Conservation (phyloP, 2,888 invertebrate genomes). For the Stenurella melanura region DNA sequence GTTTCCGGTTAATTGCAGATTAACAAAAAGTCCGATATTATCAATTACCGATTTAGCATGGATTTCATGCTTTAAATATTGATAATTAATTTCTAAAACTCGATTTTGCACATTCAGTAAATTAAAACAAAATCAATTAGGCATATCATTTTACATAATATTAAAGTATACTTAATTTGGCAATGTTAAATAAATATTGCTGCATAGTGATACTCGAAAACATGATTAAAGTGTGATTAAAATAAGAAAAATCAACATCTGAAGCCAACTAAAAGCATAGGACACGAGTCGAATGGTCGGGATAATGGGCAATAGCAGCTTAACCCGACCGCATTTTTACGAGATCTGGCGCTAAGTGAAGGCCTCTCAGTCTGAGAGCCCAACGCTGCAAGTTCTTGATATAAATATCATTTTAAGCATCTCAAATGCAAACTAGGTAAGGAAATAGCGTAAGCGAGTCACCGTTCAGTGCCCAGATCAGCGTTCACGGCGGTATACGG, state of each 20-base stretch:
- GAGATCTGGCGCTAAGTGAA: constrained; percentile 48
- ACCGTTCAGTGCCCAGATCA: constrained; percentile 54
- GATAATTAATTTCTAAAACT: too few species aligned
- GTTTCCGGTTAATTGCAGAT: too few species aligned
- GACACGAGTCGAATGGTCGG: neutral
- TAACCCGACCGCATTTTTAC: constrained; percentile 40
- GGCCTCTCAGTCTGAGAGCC: constrained; percentile 45
- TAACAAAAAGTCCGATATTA: too few species aligned
- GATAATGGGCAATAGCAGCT: constrained; percentile 27
- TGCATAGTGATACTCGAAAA: neutral
- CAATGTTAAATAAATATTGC: neutral
- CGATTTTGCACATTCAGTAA: too few species aligned
- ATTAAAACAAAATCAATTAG: too few species aligned
- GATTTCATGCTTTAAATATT: too few species aligned
- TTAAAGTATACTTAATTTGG: neutral
- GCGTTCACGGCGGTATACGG: constrained; percentile 50
- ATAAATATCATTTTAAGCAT: constrained; percentile 62
- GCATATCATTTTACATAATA: too few species aligned
- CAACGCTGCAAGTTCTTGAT: constrained; percentile 56
- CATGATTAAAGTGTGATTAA: neutral
- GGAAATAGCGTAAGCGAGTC: constrained; percentile 60
- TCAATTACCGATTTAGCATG: too few species aligned
- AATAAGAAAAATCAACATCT: neutral
- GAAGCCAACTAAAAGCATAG: neutral
- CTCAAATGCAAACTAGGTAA: constrained; percentile 66